These are phyloP conservation scores for Drosophila pseudoobscura DNA, from an alignment of 1,140 invertebrate genomes.

Conservation along the genomic window DNA sequence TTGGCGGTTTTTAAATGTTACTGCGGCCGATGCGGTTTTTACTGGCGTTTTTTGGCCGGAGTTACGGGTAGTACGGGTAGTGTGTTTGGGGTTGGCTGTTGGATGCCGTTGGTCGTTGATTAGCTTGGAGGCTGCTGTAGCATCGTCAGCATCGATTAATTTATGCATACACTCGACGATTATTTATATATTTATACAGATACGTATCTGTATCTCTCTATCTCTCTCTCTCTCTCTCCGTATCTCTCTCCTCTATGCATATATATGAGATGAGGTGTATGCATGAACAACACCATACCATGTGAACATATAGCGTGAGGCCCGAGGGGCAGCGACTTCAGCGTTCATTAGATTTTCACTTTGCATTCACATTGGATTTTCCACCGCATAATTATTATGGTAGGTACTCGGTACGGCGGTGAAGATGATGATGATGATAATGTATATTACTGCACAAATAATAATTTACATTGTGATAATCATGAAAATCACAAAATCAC, in stretches of 20 bases:
- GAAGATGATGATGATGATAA: constrained; percentile 2
- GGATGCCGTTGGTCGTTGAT: constrained; percentile 32
- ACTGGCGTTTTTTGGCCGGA: not conserved
- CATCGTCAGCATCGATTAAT: constrained; percentile 36
- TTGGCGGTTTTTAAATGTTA: constrained; percentile 37
- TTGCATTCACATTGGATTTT: constrained; percentile 74
- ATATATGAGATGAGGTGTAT: not conserved
- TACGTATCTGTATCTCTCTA: constrained; percentile 3
- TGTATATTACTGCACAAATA: constrained; percentile 44
- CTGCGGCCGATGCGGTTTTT: constrained; percentile 11
- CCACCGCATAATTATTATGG: constrained; percentile 62
- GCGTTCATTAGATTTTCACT: constrained; percentile 65
- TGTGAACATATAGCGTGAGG: constrained; percentile 37
- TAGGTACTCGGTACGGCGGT: not conserved
- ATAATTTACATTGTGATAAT: constrained; percentile 25
- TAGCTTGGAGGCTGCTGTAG: constrained; percentile 37
- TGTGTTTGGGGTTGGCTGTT: constrained; percentile 17
- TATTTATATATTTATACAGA: constrained; percentile 19
- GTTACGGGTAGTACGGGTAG: too few species aligned
- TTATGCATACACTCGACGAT: constrained; percentile 39
- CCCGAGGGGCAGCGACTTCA: constrained; percentile 1
- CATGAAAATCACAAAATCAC: constrained; percentile 27
- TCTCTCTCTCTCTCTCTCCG: not conserved
- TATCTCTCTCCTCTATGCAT: not conserved
- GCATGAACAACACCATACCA: not conserved